These are phyloP conservation scores for Patella depressa DNA, from an alignment of 2,888 invertebrate species.

Conservation along the genomic window DNA sequence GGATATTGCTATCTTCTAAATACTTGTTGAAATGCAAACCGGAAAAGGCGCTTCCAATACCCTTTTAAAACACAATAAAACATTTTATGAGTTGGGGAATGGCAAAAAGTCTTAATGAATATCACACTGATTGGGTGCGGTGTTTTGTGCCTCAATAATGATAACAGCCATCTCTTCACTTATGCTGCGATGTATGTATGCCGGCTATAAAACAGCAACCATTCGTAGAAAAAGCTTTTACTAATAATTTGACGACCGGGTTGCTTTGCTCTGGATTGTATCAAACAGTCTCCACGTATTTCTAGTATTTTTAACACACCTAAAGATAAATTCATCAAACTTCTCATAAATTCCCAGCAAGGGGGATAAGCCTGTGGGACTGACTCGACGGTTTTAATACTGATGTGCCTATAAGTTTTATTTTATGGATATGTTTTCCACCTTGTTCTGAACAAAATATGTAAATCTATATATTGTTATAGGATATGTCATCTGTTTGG, in stretches of 20 bases:
- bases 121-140: slow-evolving; percentile 8
- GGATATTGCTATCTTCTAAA: not conserved
- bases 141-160: not conserved
- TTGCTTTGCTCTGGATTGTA: not conserved
- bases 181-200: not conserved
- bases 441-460: too few relatives aligned
- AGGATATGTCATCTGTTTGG: too few relatives aligned
- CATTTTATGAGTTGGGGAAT: slow-evolving; percentile 5
- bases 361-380: too few relatives aligned
- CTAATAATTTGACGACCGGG: slow-evolving; percentile 1
- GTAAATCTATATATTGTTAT: too few relatives aligned
- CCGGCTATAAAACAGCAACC: slow-evolving; percentile 7
- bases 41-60: slow-evolving; percentile 1
- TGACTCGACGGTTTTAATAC: too few relatives aligned
- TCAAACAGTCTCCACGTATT: not conserved
- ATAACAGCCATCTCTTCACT: not conserved
- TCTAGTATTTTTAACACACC: slow-evolving; percentile 7
- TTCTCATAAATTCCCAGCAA: too few relatives aligned
- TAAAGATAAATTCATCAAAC: not conserved
- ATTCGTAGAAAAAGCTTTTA: slow-evolving; percentile 6
- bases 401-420: too few relatives aligned
- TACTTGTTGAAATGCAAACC: not conserved
- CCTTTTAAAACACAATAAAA: slow-evolving; percentile 12
- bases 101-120: slow-evolving; percentile 8
- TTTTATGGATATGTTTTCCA: too few relatives aligned